Evolutionary conservation across 2,888 invertebrate species (phyloP), one percentile per base, ranked within the genome.

Genomic region (Athalia rosae): DNA sequence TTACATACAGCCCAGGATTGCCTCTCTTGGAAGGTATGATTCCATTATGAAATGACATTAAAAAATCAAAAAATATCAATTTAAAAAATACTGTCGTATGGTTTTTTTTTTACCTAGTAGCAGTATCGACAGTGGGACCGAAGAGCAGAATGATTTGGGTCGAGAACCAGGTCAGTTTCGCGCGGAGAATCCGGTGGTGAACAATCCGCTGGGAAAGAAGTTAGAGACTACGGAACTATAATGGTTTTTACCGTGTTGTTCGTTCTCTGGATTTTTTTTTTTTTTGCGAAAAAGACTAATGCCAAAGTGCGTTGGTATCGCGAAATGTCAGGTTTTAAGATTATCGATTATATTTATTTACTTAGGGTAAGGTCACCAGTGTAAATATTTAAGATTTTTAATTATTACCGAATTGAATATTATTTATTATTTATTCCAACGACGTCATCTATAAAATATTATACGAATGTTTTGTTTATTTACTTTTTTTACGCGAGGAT

Each of bases 141-240:
- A 90, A 76, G 87, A 90, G 67, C 90, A 89, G 80, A 90, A 90
- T 79, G 90, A 89, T 78, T 84, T 90, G 50, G 89, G 88, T 77
- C 82, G 88, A 78, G 78, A 85, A 82, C 82, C 87, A 81, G 78
- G 86, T 77, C 79, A 80, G 78, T 80, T 76, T 79, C 82, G 80
- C 3, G 84, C 83, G 78, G 88, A 87, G 76, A 88, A 87, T 76
- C 81, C 83, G 48, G 79, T 85, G 8, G 83, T 87, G 7, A 89
- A 86, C 76, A 87, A 90, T 82, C 89, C 89, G 15, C 84, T 89
- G 28, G 88, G 87, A 11, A 88, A 88, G 79, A 89, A 87, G 79
- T 82, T 90, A 13, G 89, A 90, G 80, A 90, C 89, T 47, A 90
- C 89, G 3, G 89, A 88, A 77, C 83, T 85, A 5, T 74, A 41